These are phyloP conservation scores for Tachypleus tridentatus DNA, from an alignment of 1,140 invertebrate species.

Conservation along the genomic window DNA sequence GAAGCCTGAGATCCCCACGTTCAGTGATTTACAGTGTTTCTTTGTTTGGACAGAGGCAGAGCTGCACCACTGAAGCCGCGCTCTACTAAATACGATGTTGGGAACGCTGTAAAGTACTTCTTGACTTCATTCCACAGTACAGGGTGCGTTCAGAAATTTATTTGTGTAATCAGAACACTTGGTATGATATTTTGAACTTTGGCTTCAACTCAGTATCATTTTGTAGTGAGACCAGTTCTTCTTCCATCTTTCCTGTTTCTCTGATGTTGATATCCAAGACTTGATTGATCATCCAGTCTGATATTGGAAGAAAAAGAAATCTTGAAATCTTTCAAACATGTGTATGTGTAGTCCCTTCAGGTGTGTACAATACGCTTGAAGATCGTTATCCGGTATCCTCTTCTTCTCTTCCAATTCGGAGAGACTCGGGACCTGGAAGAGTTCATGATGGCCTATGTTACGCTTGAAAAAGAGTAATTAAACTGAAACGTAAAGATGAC, in stretches of 20 bases:
- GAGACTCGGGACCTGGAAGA: constrained; percentile 14
- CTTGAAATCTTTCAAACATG: constrained; percentile 20
- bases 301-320: constrained; percentile 18
- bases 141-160: constrained; percentile 10
- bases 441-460: constrained; percentile 8
- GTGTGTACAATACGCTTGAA: constrained; percentile 1
- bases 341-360: constrained; percentile 13
- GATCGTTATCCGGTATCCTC: background rate
- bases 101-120: constrained; percentile 20
- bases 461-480: constrained; percentile 17
- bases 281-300: constrained; percentile 16
- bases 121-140: constrained; percentile 15
- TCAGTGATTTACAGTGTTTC: constrained; percentile 11
- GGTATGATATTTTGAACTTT: constrained; percentile 19
- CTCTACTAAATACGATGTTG: constrained; percentile 20
- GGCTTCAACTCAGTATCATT: constrained; percentile 15
- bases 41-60: constrained; percentile 14
- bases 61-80: constrained; percentile 14
- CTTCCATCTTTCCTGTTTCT: constrained; percentile 1
- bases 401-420: constrained; percentile 8
- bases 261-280: constrained; percentile 9
- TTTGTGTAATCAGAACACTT: constrained; percentile 19
- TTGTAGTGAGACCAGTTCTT: constrained; percentile 9
- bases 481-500: constrained; percentile 15
- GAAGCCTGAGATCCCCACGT: constrained; percentile 10